Conservation (phyloP, 1,140 invertebrate species). For the Drosophila arawakana region DNA sequence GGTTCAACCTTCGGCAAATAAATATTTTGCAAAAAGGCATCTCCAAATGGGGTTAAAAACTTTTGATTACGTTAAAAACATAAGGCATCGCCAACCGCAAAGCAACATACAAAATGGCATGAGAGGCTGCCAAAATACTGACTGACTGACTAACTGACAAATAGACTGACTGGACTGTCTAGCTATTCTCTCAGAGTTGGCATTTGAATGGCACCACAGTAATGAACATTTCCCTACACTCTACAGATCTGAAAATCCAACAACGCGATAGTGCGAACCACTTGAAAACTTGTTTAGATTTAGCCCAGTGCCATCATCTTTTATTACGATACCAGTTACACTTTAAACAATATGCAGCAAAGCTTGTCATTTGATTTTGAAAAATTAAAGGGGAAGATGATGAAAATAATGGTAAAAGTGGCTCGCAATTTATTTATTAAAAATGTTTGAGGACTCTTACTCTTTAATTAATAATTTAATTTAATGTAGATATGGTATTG, state of each 20-base stretch:
- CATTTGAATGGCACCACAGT: slow-evolving; percentile 31
- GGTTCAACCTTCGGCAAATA: slow-evolving; percentile 20
- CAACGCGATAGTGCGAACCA: slow-evolving; percentile 17
- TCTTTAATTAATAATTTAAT: too few relatives aligned
- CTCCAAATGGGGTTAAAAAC: slow-evolving; percentile 62
- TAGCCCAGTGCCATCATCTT: slow-evolving; percentile 3
- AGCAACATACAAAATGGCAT: slow-evolving; percentile 30
- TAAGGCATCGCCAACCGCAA: slow-evolving; percentile 45
- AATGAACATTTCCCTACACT: slow-evolving; percentile 42
- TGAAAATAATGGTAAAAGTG: too few relatives aligned
- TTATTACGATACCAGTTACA: slow-evolving; percentile 54
- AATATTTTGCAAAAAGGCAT: slow-evolving; percentile 23
- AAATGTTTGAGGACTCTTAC: too few relatives aligned
- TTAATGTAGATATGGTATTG: too few relatives aligned
- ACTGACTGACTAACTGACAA: slow-evolving; percentile 27
- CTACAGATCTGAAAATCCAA: slow-evolving; percentile 1
- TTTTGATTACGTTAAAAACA: slow-evolving; percentile 67
- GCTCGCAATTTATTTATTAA: too few relatives aligned
- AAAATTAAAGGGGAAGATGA: too few relatives aligned
- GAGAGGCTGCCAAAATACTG: slow-evolving; percentile 53
- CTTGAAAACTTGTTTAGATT: slow-evolving; percentile 30
- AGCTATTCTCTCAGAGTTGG: slow-evolving; percentile 7
- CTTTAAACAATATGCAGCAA: neutral
- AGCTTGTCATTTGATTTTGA: neutral
- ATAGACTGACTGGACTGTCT: slow-evolving; percentile 18